These are phyloP conservation scores for Glaucidium brasilianum DNA, from an alignment of 2,113 vertebrate species.

Conservation along the genomic window DNA sequence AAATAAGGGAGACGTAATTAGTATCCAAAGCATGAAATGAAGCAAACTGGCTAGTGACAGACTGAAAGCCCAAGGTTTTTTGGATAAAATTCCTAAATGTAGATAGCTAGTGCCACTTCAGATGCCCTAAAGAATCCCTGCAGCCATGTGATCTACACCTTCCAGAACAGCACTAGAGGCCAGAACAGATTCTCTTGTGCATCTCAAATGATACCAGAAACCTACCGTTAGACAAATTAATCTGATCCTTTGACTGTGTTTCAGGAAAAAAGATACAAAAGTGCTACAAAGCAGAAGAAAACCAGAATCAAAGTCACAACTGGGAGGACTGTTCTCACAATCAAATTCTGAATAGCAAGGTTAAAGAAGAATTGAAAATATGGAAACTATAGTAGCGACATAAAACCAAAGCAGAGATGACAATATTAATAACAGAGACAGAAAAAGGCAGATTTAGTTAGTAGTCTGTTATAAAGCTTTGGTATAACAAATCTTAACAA, in stretches of 20 bases:
- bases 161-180: background rate
- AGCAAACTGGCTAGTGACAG: background rate
- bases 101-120: background rate
- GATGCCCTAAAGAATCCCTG: background rate
- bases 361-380: background rate
- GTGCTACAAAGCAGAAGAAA: background rate
- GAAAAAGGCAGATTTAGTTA: background rate
- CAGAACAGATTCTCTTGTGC: background rate
- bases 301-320: background rate
- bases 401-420: background rate
- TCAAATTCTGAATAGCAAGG: background rate
- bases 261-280: background rate
- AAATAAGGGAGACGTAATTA: background rate
- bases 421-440: background rate
- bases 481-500: background rate
- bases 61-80: background rate
- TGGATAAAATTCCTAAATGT: background rate
- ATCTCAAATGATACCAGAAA: background rate
- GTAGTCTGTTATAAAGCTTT: background rate
- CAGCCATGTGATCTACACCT: background rate
- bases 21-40: background rate
- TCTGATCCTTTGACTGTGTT: background rate
- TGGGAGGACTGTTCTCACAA: background rate
- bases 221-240: background rate
- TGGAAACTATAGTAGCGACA: background rate